Evolutionary conservation across 2,888 invertebrate species (phyloP).

Genomic region (Tenodera sinensis): DNA sequence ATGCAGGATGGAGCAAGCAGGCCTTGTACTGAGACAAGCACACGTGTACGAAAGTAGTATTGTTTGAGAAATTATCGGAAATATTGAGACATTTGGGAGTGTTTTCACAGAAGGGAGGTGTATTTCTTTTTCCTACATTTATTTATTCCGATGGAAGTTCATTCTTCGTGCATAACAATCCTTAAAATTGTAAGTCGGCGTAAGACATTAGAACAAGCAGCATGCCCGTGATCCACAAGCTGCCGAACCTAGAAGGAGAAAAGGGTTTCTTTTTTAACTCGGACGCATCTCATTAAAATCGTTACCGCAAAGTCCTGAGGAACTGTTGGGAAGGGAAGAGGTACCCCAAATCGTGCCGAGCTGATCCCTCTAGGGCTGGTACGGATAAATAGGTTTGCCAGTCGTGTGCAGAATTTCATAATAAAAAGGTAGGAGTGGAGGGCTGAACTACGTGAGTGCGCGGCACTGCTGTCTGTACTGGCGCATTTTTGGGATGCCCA

Average conservation of each 20-base stretch:
- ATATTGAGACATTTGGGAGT: too few species aligned
- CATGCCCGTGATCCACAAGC: neutral
- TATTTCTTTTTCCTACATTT: too few species aligned
- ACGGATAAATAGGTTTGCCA: conserved; percentile 13
- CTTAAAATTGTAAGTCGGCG: too few species aligned
- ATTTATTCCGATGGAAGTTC: too few species aligned
- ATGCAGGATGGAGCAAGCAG: too few species aligned
- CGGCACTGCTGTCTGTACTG: neutral
- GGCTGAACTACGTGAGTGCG: neutral
- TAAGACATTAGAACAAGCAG: neutral
- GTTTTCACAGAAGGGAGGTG: too few species aligned
- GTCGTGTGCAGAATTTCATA: conserved; percentile 9
- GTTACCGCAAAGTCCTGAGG: neutral
- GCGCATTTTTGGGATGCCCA: neutral
- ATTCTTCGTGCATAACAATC: too few species aligned
- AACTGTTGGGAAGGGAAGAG: neutral
- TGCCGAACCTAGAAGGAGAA: neutral
- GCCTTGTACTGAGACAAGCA: too few species aligned
- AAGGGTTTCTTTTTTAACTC: neutral
- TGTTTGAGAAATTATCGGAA: too few species aligned
- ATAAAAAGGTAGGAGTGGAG: neutral
- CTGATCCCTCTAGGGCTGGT: neutral
- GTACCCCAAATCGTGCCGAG: neutral
- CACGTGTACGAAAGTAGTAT: too few species aligned
- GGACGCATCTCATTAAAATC: neutral